Evolutionary conservation across 2,888 invertebrate genomes (phyloP), one percentile per base, ranked within the genome.

Genomic region (Heliconius charithonia): DNA sequence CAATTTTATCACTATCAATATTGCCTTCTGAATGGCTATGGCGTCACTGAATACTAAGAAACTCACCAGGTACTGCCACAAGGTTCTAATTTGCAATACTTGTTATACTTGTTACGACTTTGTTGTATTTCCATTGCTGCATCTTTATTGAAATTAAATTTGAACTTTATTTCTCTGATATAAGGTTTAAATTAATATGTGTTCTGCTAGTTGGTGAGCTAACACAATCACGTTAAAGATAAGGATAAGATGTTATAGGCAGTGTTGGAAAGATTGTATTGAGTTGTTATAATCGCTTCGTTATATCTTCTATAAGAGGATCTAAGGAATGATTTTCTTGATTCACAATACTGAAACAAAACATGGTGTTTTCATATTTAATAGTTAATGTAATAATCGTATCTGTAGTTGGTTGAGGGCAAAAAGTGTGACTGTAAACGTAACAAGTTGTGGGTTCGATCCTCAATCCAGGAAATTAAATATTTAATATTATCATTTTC

Each of bases 241-340:
- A 77, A 77, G 66, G 72, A 66, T 77, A 77, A 77, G 77, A 77
- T 65, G 72, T 71, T 78, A 66, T 32, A 45, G 90, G 90, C 89
- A 89, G 83, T 90, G 91, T 90, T 91, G 90, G 90, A 86, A 85
- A 83, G 87, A 88, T 85, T 86, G 86, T 92, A 92, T 92, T 91
- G 90, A 91, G 91, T 90, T 91, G 91, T 92, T 88, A 82, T 80
- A 84, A 83, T 79, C 73, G 73, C 59, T 73, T 62, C 29, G 51
- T 71, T 71, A 71, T 41, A n/a, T 56, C n/a, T 51, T 51, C 51
- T 56, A 29, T 29, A 56, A 13, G 45, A 71, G 16, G 19, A 51
- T 27, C 2, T 16, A 22, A 19, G 19, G 27, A 22, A 27, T 70
- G 10, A 27, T 27, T 37, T 67, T 9, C 32, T 66, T 19, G 10